Percentiles rank a stretch among this genome's conserved stretches.
These are phyloP conservation scores for Myotis findleyi DNA, from an alignment of 2,797 vertebrate genomes.

Conservation along the genomic window DNA sequence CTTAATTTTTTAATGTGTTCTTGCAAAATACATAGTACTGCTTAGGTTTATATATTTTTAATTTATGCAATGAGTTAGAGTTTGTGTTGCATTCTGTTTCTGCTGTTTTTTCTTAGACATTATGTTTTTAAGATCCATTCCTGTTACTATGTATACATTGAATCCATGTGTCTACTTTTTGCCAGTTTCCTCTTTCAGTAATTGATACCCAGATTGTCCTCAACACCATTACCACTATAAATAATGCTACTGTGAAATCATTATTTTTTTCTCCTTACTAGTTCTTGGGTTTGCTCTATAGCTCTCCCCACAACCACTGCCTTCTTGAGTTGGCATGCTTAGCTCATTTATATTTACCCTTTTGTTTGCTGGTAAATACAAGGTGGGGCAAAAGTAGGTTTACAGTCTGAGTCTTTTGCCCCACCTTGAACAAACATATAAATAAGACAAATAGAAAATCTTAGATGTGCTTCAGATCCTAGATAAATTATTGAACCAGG, in stretches of 20 bases:
- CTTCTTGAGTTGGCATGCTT: not conserved
- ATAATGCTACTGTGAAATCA: not conserved
- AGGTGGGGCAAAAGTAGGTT: not conserved
- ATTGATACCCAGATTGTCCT: not conserved
- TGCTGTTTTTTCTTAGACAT: not conserved
- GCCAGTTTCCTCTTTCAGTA: not conserved
- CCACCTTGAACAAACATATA: not conserved
- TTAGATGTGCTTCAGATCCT: not conserved
- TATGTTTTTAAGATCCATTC: not conserved
- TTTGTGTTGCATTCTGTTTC: not conserved
- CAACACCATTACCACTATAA: not conserved
- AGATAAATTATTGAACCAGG: not conserved
- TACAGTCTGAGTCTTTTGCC: not conserved
- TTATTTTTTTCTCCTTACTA: not conserved
- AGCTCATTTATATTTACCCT: not conserved
- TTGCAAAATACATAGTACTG: not conserved
- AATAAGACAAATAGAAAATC: not conserved
- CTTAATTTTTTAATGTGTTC: not conserved
- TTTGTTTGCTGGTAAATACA: not conserved
- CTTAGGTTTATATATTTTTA: constrained; percentile 2
- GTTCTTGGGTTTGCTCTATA: not conserved
- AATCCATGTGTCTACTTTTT: not conserved
- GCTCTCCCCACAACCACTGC: not conserved
- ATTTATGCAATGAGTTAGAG: not conserved
- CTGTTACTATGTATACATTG: not conserved